Conservation (phyloP, 2,113 vertebrate species). For the Platichthys flesus region DNA sequence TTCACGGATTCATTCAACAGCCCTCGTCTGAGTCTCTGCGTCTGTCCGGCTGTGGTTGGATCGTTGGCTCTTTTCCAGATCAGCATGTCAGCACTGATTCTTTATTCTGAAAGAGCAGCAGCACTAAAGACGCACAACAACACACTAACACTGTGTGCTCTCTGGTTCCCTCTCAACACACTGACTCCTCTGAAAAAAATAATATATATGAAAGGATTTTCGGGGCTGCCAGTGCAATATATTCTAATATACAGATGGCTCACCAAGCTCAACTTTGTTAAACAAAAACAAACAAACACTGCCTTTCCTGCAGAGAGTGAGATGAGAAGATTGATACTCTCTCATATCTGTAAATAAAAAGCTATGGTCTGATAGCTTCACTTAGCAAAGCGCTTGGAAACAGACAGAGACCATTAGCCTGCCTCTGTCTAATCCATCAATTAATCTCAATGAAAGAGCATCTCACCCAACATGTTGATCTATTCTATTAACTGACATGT, state of each 20-base stretch:
- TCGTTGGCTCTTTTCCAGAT: slow-evolving; percentile 55
- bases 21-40: slow-evolving; percentile 25
- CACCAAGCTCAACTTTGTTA: background rate
- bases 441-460: too few species aligned
- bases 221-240: background rate
- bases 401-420: too few species aligned
- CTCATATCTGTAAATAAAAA: too few species aligned
- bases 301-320: too few species aligned
- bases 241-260: background rate
- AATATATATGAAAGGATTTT: too few species aligned
- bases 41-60: slow-evolving; percentile 41
- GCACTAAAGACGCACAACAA: slow-evolving; percentile 14
- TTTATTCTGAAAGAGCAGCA: slow-evolving; percentile 44
- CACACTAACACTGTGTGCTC: slow-evolving; percentile 26
- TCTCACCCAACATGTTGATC: too few species aligned
- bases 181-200: background rate
- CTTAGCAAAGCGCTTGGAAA: too few species aligned
- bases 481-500: too few species aligned
- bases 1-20: slow-evolving; percentile 10
- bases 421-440: too few species aligned
- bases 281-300: too few species aligned
- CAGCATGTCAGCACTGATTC: slow-evolving; percentile 52
- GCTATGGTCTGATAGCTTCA: too few species aligned
- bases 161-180: slow-evolving; percentile 17
- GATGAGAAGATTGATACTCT: too few species aligned